Evolutionary conservation across 2,113 vertebrate species (phyloP), one percentile per base, ranked within the genome.

Genomic region (Corythoichthys intestinalis): DNA sequence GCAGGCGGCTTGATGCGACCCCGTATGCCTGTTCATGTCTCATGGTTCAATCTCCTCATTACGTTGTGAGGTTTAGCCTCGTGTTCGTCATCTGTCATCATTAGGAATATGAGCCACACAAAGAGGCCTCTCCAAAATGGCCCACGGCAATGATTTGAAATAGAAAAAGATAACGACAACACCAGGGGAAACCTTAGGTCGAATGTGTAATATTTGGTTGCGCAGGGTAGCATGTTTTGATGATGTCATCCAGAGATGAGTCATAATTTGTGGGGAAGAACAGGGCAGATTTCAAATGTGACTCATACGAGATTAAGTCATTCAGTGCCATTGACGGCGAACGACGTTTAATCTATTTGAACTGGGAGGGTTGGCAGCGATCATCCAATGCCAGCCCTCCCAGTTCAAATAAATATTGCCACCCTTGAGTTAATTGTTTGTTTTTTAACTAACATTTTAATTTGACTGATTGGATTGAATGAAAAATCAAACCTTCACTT

Each of bases 81-180:
- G 4, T 37, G 8, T 72, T 80, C 79, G 65, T 77, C 75, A 74
- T 82, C 71, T 74, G 75, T 84, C 80, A 80, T 77, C 73, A 83
- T 70, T 77, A 72, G 65, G 54, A 77, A 38, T 65, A 41, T 63
- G 39, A 57, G 41, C 64, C 65, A 57, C 61, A 59, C 35, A 75
- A 37, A 73, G 70, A 75, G 47, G 71, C 65, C 70, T 85, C 70
- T 85, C 53, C 56, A 60, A 75, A 64, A 74, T 61, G 64, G 66
- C 70, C 75, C 2, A 28, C 60, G 67, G 68, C 60, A 67, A 65
- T 75, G 67, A 58, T 57, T 50, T 72, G 10, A 34, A 59, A 72
- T 46, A 53, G 2, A 49, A 3, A 58, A 3, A 47, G 12, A 58
- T 15, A 49, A 41, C 67, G 46, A 44, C 69, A n/a, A 72, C 70